phyloP scores from a whole-genome alignment of 1,140 invertebrate species.

The Grapholita molesta region DNA sequence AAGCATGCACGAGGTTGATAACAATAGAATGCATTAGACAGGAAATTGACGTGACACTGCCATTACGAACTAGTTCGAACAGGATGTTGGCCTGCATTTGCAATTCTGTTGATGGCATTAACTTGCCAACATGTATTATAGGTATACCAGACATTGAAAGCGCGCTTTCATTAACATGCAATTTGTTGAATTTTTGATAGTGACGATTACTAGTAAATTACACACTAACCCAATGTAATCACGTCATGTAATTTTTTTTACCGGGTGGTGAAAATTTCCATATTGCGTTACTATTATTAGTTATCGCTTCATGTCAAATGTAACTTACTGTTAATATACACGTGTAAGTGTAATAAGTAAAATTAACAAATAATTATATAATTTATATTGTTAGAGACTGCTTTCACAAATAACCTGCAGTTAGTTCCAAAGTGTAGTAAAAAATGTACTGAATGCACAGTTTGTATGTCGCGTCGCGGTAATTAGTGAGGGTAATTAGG shows the following conservation, averaged over 20 bases:
- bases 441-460: not conserved
- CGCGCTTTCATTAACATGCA: too few relatives aligned
- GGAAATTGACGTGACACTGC: not conserved
- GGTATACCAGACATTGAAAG: not conserved
- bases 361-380: too few relatives aligned
- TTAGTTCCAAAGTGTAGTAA: not conserved
- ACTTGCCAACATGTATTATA: not conserved
- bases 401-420: not conserved
- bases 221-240: too few relatives aligned
- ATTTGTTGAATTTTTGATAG: too few relatives aligned
- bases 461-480: conserved; percentile 3
- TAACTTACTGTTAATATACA: too few relatives aligned
- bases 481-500: conserved; percentile 16
- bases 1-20: not conserved
- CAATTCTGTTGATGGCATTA: not conserved
- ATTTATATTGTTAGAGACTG: too few relatives aligned
- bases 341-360: too few relatives aligned
- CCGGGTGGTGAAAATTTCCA: too few relatives aligned
- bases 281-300: too few relatives aligned
- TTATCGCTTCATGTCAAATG: too few relatives aligned
- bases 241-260: too few relatives aligned
- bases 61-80: not conserved
- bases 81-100: not conserved
- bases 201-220: too few relatives aligned
- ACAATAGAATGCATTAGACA: conserved; percentile 5